These are phyloP conservation scores for Yasuhikotakia modesta DNA, from an alignment of 2,797 vertebrate genomes.

Conservation along the genomic window DNA sequence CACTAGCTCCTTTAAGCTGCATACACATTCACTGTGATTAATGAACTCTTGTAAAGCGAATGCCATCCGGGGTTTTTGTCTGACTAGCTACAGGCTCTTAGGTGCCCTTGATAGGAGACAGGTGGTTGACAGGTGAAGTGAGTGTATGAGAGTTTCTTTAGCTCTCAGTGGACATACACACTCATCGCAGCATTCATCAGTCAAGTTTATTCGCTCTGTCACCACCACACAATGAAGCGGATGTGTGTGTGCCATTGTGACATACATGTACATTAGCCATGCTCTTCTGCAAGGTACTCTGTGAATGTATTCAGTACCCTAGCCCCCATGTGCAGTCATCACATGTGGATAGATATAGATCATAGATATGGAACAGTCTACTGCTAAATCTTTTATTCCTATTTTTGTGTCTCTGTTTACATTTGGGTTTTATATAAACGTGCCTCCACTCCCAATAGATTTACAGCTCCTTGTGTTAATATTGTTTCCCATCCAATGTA, in stretches of 20 bases:
- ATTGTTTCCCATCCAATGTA: background rate
- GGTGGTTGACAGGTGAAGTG: constrained; percentile 56
- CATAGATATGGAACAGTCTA: constrained; percentile 3
- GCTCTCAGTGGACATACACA: constrained; percentile 16
- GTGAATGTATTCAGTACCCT: constrained; percentile 3
- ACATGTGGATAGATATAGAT: constrained; percentile 13
- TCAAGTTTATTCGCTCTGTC: constrained; percentile 51
- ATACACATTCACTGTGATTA: constrained; percentile 43
- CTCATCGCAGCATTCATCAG: constrained; percentile 37
- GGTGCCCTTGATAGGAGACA: constrained; percentile 49
- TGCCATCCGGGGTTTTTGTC: constrained; percentile 30
- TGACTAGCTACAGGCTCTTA: constrained; percentile 35
- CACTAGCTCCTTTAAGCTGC: constrained; percentile 30
- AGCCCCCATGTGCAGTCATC: constrained; percentile 16
- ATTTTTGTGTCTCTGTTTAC: constrained; percentile 15
- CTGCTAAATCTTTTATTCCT: constrained; percentile 16
- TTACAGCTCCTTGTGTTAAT: background rate
- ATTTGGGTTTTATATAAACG: constrained; percentile 3
- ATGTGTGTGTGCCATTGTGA: background rate
- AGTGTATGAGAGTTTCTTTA: constrained; percentile 42
- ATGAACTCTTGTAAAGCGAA: constrained; percentile 43
- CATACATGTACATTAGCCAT: constrained; percentile 14
- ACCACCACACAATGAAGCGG: constrained; percentile 28
- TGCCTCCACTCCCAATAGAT: constrained; percentile 3
- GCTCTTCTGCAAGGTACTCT: constrained; percentile 1